Evolutionary conservation across 2,888 invertebrate species (phyloP).

Genomic region (Plusia festucae): DNA sequence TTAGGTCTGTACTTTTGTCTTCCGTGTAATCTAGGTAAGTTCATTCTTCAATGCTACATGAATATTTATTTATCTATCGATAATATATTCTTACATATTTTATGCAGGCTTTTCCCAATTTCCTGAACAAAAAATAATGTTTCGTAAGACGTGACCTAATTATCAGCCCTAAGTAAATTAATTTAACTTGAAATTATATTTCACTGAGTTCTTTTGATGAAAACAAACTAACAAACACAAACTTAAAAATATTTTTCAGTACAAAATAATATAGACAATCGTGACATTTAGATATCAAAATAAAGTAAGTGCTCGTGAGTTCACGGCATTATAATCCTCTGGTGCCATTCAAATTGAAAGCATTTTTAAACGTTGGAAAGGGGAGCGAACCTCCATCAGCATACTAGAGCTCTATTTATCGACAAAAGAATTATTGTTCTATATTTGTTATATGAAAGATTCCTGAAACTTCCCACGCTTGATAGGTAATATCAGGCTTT

Average conservation of each 20-base stretch:
- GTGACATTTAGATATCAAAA: neutral
- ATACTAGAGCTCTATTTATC: neutral
- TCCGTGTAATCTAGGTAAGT: neutral
- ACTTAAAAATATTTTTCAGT: neutral
- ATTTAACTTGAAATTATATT: no score
- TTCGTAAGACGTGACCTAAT: no score
- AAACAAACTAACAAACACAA: no score
- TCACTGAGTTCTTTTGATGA: no score
- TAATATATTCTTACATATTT: no score
- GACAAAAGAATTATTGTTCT: constrained; percentile 4
- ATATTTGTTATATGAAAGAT: neutral
- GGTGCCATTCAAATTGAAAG: constrained; percentile 4
- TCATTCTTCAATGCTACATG: neutral
- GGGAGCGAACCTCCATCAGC: neutral
- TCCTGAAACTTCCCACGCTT: neutral
- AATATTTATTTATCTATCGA: no score
- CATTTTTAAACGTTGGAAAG: constrained; percentile 3
- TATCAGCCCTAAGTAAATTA: no score
- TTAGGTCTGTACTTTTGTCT: constrained; percentile 26
- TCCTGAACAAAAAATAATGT: no score
- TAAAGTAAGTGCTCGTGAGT: neutral
- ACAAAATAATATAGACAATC: neutral
- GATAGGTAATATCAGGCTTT: neutral
- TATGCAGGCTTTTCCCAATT: no score
- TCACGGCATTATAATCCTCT: constrained; percentile 1